phyloP scores from a whole-genome alignment of 2,113 vertebrate species.

The Colossoma macropomum region DNA sequence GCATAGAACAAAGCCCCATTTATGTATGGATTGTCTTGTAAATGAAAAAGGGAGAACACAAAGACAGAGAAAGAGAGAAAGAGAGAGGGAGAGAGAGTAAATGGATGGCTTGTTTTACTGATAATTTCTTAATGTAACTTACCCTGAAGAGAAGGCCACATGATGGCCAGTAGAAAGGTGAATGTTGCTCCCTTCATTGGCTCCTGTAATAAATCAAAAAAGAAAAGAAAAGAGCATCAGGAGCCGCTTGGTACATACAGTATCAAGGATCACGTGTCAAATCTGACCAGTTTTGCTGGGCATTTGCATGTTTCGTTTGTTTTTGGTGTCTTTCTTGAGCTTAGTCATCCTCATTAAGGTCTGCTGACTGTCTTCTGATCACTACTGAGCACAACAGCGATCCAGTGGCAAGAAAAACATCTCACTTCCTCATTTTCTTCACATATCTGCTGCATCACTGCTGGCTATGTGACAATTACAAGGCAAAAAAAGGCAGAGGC shows the following conservation, averaged over 20 bases:
- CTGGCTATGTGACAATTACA: not conserved
- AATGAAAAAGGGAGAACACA: too few species aligned
- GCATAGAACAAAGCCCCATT: too few species aligned
- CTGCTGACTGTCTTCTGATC: not conserved
- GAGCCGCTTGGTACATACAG: not conserved
- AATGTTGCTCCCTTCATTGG: conserved; percentile 34
- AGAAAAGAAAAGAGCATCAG: not conserved
- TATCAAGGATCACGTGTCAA: not conserved
- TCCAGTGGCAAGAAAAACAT: not conserved
- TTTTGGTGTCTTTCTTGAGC: not conserved
- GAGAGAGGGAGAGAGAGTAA: not conserved
- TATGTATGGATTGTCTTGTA: too few species aligned
- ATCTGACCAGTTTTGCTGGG: not conserved
- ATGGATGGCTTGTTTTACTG: too few species aligned
- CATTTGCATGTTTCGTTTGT: not conserved
- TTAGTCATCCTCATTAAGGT: not conserved
- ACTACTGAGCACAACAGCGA: not conserved
- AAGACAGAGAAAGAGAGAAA: not conserved
- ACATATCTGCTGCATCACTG: not conserved
- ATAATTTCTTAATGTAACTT: not conserved
- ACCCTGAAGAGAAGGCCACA: conserved; percentile 42
- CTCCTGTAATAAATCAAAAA: conserved; percentile 23
- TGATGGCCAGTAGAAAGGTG: not conserved
- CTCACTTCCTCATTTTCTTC: conserved; percentile 34
- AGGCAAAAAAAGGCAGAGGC: not conserved